phyloP scores from a whole-genome alignment of 2,888 invertebrate species.

The Galeruca laticollis region DNA sequence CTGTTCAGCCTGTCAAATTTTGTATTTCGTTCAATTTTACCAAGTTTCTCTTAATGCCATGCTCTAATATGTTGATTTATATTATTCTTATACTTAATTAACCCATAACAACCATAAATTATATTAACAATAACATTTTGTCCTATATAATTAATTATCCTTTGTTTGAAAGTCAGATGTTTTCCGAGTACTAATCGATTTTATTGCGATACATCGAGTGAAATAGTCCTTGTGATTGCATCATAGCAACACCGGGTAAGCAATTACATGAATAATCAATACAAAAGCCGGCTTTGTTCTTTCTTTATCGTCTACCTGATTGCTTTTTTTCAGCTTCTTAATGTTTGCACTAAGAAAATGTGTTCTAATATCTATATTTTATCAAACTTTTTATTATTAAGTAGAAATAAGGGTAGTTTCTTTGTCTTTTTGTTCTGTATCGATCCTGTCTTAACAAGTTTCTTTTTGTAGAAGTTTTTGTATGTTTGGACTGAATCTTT shows the following conservation, averaged over 20 bases:
- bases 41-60: neutral
- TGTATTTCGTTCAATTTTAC: neutral
- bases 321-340: neutral
- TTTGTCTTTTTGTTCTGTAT: neutral
- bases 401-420: neutral
- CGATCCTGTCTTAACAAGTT: too few relatives aligned
- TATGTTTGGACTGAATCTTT: too few relatives aligned
- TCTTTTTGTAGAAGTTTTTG: too few relatives aligned
- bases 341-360: neutral
- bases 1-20: conserved; percentile 29
- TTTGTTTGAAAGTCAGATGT: conserved; percentile 35
- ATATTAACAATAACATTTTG: conserved; percentile 24
- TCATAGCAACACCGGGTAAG: conserved; percentile 22
- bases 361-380: neutral
- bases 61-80: neutral
- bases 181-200: conserved; percentile 23
- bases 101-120: conserved; percentile 1
- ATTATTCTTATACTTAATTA: conserved; percentile 1
- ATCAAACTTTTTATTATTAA: neutral
- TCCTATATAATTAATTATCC: conserved; percentile 35
- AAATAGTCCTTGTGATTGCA: conserved; percentile 31
- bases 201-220: neutral
- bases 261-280: conserved; percentile 14
- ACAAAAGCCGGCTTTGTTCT: conserved; percentile 18
- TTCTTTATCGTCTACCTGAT: neutral